Base-by-base conservation (phyloP, 2,113 vertebrate species). In the Bambusicola thoracicus region DNA sequence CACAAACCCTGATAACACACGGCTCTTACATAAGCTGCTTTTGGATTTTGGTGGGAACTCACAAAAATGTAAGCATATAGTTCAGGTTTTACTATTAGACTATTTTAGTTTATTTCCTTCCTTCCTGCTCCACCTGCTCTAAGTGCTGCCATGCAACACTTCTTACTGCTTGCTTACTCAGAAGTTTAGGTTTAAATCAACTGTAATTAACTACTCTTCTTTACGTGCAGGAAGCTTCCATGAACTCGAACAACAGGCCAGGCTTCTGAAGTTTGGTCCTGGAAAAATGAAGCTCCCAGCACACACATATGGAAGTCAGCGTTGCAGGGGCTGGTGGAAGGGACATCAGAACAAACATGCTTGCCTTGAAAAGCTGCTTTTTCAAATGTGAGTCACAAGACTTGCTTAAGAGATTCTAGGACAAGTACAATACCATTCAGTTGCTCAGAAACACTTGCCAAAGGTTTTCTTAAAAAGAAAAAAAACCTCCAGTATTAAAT, bases 301-400 rank as follows among this genome's bases (percentile, higher is more conserved):
- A 25, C 86, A 25, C 86, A 53, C 46, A 9, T 1, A 2, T n/a
- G 63, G 85, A 76, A 44, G 46, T 21, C 34, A 22, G 55, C 2
- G 43, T 4, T 40, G 61, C 67, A 61, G 80, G 51, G 66, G 75
- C 59, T 69, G 48, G 73, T 30, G 53, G 76, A 40, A 86, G 36
- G 78, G 49, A 53, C 74, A 51, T n/a, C 62, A 14, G 21, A 68
- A 75, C 44, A 62, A 90, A 77, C 5, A 46, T 63, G 56, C 43
- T 51, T 16, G 66, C 89, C 84, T 90, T 73, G 49, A 82, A 96
- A 96, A 96, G 95, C 97, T 91, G 87, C 94, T 97, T 96, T 91
- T 78, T 82, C 87, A 49, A 70, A 62, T 14, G 91, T 75, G 44
- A 96, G 91, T 97, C 97, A 97, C 94, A 96, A 95, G 97, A 96